Conservation (phyloP, 2,888 invertebrate species). For the Tholera decimalis region DNA sequence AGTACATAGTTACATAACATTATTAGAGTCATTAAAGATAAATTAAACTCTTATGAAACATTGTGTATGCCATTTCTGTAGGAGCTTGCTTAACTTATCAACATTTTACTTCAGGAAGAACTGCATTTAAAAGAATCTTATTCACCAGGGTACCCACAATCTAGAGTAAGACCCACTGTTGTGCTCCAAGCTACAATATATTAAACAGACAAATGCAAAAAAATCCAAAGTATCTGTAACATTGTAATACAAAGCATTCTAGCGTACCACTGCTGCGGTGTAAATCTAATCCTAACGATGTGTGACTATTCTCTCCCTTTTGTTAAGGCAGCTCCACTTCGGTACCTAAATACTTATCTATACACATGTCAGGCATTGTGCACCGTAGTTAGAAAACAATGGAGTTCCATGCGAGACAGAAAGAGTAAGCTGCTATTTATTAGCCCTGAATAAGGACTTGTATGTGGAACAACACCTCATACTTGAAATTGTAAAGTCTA, state of each 20-base stretch:
- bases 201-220: conserved; percentile 19
- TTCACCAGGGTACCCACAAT: not conserved
- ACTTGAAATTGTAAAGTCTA: conserved; percentile 69
- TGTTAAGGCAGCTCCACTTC: conserved; percentile 57
- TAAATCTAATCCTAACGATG: conserved; percentile 67
- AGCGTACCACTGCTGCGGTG: conserved; percentile 27
- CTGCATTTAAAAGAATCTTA: not conserved
- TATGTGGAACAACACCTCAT: conserved; percentile 67
- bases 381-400: conserved; percentile 81
- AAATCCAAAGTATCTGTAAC: conserved; percentile 40
- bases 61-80: too few relatives aligned
- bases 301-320: conserved; percentile 64
- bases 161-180: not conserved
- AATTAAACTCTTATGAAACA: too few relatives aligned
- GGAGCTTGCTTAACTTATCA: not conserved
- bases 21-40: too few relatives aligned
- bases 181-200: conserved; percentile 25
- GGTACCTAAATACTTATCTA: conserved; percentile 63
- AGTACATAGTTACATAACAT: too few relatives aligned
- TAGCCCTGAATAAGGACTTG: conserved; percentile 75
- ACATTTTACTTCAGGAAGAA: not conserved
- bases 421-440: conserved; percentile 77
- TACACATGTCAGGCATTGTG: conserved; percentile 73
- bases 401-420: conserved; percentile 73
- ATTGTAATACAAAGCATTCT: conserved; percentile 45